Percentiles rank a stretch among this genome's conserved stretches.
These are phyloP conservation scores for Arctia plantaginis DNA, from an alignment of 2,888 invertebrate species.

Conservation along the genomic window DNA sequence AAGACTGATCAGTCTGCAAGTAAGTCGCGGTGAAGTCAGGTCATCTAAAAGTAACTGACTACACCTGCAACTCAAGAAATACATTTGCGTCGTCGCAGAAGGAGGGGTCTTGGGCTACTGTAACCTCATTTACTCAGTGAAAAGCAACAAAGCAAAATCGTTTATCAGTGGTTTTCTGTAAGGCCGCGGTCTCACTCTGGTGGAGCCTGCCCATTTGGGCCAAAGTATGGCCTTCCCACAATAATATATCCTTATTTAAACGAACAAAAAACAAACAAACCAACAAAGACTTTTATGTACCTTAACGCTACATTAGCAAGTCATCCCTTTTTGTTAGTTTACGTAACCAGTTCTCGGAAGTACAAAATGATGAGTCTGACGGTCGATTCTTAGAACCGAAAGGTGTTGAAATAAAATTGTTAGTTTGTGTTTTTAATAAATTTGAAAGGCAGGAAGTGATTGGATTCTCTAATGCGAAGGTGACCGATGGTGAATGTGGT, in stretches of 20 bases:
- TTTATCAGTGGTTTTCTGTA: too few species aligned
- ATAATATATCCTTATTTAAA: background rate
- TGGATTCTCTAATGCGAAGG: background rate
- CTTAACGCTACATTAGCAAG: slow-evolving; percentile 12
- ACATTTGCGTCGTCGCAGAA: too few species aligned
- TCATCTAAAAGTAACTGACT: too few species aligned
- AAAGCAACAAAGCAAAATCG: too few species aligned
- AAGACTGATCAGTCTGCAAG: too few species aligned
- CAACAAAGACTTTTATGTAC: background rate
- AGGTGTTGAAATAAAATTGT: slow-evolving; percentile 7
- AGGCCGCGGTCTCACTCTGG: too few species aligned
- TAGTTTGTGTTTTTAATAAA: background rate
- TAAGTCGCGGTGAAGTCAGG: too few species aligned
- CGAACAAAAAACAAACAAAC: background rate
- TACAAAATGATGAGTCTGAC: slow-evolving; percentile 11
- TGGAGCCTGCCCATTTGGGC: too few species aligned
- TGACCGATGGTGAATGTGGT: background rate
- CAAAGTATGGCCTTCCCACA: too few species aligned
- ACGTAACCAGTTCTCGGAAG: slow-evolving; percentile 17
- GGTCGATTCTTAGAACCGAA: slow-evolving; percentile 7
- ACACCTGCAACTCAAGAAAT: too few species aligned
- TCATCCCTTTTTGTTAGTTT: slow-evolving; percentile 21
- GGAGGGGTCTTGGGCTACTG: too few species aligned
- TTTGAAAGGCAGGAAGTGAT: background rate
- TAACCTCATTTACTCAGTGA: too few species aligned